Evolutionary conservation across 2,888 invertebrate genomes (phyloP), one percentile per base, ranked within the genome.

Genomic region (Nasonovia ribisnigri): DNA sequence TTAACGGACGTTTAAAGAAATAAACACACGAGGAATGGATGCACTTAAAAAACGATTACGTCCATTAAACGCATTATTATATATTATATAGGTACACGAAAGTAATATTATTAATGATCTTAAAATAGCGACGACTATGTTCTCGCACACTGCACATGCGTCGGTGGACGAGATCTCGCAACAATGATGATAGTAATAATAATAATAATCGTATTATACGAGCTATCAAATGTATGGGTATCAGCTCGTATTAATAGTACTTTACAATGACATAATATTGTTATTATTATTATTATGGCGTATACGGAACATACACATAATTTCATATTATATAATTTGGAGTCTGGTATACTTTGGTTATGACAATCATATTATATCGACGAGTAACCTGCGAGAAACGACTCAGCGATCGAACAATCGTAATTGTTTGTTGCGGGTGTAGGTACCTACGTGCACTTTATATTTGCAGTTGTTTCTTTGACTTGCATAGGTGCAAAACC

Each of bases 1-100:
- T 92, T 92, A 92, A 87, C 86, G 60, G 3, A 92, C 87, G 92
- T 48, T 92, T 92, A 87, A 36, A 60, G 86, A 87, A 60, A 92
- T 60, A 86, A 92, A 92, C 92, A 46, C 57, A 60, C 43, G 10
- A 43, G 26, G 36, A 92, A n/a, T 24, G 46, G 51, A 48, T 67
- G 88, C 88, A 88, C 92, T 92, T 92, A 92, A 92, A 92, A 92
- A 92, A 36, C 88, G 67, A 92, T 92, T 92, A 92, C 92, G 92
- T 87, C 42, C 42, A 88, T 77, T 67, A 77, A 88, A 67, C 51
- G 87, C 67, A 24, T 67, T 42, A 57, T 57, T 26, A 26, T 6
- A 54, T 54, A 54, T 54, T 54, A 6, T 43, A n/a, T 43, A 84
- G 84, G 26, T 26, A 60, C 86, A 60, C 36, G 48, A 87, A 88